Conservation (phyloP, 2,888 invertebrate genomes). For the Myathropa florea region DNA sequence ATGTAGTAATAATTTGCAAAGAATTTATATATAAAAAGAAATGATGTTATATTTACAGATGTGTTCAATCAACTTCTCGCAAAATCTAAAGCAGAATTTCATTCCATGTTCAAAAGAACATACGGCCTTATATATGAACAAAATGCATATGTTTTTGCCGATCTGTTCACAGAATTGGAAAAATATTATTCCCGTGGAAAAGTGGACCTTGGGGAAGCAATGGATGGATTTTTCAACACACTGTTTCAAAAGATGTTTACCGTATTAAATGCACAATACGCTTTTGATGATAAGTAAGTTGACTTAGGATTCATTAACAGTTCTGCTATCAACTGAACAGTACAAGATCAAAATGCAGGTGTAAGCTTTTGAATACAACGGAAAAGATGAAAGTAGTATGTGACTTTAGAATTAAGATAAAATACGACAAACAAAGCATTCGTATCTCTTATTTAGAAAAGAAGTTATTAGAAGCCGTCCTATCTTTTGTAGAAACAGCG, state of each 20-base stretch:
- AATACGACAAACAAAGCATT: slow-evolving; percentile 51
- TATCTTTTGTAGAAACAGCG: slow-evolving; percentile 39
- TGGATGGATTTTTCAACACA: slow-evolving; percentile 96
- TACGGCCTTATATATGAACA: slow-evolving; percentile 97
- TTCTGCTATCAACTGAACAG: background rate
- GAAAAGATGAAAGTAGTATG: slow-evolving; percentile 39
- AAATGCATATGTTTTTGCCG: slow-evolving; percentile 95
- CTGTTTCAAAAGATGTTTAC: slow-evolving; percentile 98
- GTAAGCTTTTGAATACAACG: slow-evolving; percentile 16
- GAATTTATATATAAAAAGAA: background rate
- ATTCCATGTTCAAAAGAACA: slow-evolving; percentile 96
- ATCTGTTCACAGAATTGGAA: slow-evolving; percentile 94
- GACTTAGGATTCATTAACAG: slow-evolving; percentile 11
- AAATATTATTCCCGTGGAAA: slow-evolving; percentile 93
- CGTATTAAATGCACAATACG: slow-evolving; percentile 95
- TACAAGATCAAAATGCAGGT: background rate
- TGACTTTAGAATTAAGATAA: background rate
- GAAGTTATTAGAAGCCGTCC: slow-evolving; percentile 28
- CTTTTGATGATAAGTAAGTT: slow-evolving; percentile 91
- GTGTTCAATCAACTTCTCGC: slow-evolving; percentile 92
- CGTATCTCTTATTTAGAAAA: slow-evolving; percentile 29
- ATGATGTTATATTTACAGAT: slow-evolving; percentile 83
- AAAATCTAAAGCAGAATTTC: slow-evolving; percentile 92
- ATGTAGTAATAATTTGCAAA: background rate
- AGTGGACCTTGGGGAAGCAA: slow-evolving; percentile 90